Percentiles rank a stretch among this genome's conserved stretches.
These are phyloP conservation scores for Aurelia aurita complex sp. Pacific DNA, from an alignment of 30 jellyfish, hydroid and myxozoan species.

Conservation along the genomic window DNA sequence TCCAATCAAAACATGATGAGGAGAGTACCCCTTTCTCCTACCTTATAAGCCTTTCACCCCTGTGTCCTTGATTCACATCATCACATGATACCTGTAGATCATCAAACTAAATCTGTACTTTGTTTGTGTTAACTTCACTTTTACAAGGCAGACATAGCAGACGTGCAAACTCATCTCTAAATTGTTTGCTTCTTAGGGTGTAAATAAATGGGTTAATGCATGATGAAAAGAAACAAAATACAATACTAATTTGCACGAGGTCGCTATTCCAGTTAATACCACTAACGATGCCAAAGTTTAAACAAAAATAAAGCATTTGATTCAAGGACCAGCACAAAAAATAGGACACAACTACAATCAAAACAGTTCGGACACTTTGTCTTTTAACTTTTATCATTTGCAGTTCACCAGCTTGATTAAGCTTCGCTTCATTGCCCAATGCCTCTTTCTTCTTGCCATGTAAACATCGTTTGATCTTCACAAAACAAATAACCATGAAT, in stretches of 20 bases:
- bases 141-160: no score
- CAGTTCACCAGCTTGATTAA: conserved; percentile 42
- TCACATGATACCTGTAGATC: no score
- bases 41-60: no score
- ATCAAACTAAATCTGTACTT: no score
- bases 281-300: conserved; percentile 50
- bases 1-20: no score
- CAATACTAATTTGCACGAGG: conserved; percentile 50
- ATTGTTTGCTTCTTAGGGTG: conserved; percentile 53
- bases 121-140: no score
- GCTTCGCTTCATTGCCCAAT: conserved; percentile 25
- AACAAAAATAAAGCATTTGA: conserved; percentile 63
- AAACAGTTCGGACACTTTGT: conserved; percentile 46
- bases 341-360: conserved; percentile 57
- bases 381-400: conserved; percentile 34
- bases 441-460: conserved; percentile 31
- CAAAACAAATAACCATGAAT: conserved; percentile 56
- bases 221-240: conserved; percentile 64
- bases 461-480: conserved; percentile 28
- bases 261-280: conserved; percentile 49
- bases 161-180: conserved; percentile 51
- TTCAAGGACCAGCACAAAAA: conserved; percentile 76
- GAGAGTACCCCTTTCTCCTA: no score
- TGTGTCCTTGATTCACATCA: no score
- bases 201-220: conserved; percentile 73